Evolutionary conservation across 1,140 invertebrate genomes (phyloP).

Genomic region (Cataglyphis hispanica): DNA sequence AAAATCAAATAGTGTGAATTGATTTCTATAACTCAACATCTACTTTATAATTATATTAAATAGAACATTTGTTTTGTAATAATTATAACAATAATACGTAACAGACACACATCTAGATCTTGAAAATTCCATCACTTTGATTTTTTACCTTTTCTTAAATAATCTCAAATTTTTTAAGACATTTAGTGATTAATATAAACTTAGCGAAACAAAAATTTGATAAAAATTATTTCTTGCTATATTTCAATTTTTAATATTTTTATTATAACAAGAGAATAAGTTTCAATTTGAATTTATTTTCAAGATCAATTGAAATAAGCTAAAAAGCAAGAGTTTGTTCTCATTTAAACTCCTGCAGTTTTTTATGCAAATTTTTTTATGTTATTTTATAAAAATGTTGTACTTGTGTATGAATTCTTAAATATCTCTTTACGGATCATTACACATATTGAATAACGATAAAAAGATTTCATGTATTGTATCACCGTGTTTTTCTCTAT

Average conservation of each 20-base stretch:
- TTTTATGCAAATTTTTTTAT: neutral
- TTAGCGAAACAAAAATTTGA: no score
- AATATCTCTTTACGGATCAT: neutral
- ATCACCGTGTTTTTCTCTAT: constrained; percentile 15
- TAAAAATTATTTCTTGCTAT: no score
- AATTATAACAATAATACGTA: neutral
- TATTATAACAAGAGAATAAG: neutral
- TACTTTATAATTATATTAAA: neutral
- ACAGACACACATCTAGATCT: neutral
- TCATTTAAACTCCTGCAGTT: neutral
- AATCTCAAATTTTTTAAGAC: neutral
- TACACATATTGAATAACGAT: neutral
- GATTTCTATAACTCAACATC: neutral
- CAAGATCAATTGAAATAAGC: neutral
- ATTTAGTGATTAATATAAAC: neutral
- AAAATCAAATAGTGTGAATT: constrained; percentile 7
- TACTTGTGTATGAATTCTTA: neutral
- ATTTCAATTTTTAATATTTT: no score
- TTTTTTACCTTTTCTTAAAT: no score
- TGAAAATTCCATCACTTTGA: neutral
- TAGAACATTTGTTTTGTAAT: neutral
- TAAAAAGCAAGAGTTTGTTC: neutral
- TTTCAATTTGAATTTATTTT: neutral
- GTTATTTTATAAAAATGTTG: neutral
- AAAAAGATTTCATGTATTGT: neutral